A percentile compares a stretch with the other conserved stretches of the same genome.
Evolutionary conservation across 2,888 invertebrate genomes (phyloP).

Genomic region (Agrotis puta): DNA sequence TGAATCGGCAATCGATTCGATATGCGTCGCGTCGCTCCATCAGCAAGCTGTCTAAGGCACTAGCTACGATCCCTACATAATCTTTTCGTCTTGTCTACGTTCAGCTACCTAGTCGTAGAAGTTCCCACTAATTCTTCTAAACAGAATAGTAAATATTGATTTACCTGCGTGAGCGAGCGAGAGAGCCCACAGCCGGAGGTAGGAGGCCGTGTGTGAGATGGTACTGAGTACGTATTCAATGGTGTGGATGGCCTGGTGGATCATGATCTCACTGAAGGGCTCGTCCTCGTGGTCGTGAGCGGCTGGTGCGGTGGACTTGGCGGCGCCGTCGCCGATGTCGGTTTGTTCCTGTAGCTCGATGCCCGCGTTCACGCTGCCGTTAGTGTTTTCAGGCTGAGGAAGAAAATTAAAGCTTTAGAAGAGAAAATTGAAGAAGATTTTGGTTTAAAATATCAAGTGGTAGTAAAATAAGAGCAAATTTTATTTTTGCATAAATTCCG

Average conservation of each 20-base stretch:
- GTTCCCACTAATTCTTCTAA: background rate
- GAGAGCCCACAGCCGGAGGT: slow-evolving; percentile 98
- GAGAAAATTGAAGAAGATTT: no score
- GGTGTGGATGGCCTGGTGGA: slow-evolving; percentile 98
- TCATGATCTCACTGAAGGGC: slow-evolving; percentile 96
- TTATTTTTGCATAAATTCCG: no score
- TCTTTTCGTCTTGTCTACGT: no score
- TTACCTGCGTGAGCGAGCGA: slow-evolving; percentile 98
- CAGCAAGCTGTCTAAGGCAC: no score
- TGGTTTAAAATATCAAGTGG: background rate
- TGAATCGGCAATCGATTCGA: no score
- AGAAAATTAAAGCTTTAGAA: background rate
- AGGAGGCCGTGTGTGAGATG: slow-evolving; percentile 99
- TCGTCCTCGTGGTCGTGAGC: slow-evolving; percentile 90
- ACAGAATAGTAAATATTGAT: background rate
- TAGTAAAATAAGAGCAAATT: no score
- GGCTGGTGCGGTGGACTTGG: slow-evolving; percentile 65
- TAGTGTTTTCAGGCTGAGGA: slow-evolving; percentile 82
- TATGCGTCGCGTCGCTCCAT: no score
- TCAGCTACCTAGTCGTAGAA: no score
- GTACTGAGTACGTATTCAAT: slow-evolving; percentile 99
- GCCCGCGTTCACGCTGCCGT: slow-evolving; percentile 93
- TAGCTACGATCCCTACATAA: no score
- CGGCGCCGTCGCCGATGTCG: slow-evolving; percentile 75
- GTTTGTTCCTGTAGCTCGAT: slow-evolving; percentile 92